Evolutionary conservation across 2,113 vertebrate species (phyloP), one percentile per base, ranked within the genome.

Genomic region (Oxyura jamaicensis): DNA sequence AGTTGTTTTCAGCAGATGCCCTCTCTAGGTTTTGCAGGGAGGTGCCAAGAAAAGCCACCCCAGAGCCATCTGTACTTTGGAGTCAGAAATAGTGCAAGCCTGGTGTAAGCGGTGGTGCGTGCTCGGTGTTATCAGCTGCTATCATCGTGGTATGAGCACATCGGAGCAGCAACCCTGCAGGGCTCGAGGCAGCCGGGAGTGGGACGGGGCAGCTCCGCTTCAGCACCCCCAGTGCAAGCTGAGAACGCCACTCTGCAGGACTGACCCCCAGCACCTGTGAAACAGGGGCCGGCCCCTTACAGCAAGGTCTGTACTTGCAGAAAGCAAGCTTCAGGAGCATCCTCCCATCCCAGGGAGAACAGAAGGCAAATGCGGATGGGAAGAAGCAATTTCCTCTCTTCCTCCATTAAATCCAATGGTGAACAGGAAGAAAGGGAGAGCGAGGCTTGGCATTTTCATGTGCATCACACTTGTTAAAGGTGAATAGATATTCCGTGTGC

Each of bases 41-140:
- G 88, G 92, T 91, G 96, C 96, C 94, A 93, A 92, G 92, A 92
- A 91, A 80, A 96, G 93, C 92, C 95, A 91, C 83, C 93, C 86
- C 77, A 4, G 88, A 96, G 95, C 96, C 96, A 97, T 95, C 96
- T 96, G 96, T 41, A 94, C 86, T 60, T 88, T 6, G 83, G 86
- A 94, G 95, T 66, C 76, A 72, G 69, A 16, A 92, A 56, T 0
- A 48, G 91, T 13, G 83, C 76, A 8, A 91, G 88, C 21, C 90
- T 77, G 91, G 90, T 18, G 93, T 68, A 7, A 5, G 33, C 3
- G 11, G 82, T 0, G 21, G 59, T 39, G 13, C 23, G 67, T 8
- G 59, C 90, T 66, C 25, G 12, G 35, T 15, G 58, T 12, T 79
- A 66, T 58, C 71, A 3, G 75, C 8, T 36, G 82, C 93, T 87